Conservation (phyloP, 2,113 vertebrate species). For the Raja brachyura region DNA sequence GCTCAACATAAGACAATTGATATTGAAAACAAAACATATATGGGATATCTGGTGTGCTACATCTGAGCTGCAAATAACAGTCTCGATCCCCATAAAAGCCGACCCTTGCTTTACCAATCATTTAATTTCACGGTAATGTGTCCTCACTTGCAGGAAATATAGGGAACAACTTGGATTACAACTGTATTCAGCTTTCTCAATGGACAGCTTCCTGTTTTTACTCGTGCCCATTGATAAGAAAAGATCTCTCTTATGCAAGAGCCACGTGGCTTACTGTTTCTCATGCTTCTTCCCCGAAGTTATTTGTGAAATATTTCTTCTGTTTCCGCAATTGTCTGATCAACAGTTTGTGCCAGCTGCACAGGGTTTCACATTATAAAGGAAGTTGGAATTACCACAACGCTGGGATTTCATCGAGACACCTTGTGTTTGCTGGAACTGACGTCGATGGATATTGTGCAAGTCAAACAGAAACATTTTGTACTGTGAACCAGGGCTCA, state of each 20-base stretch:
- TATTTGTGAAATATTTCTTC: slow-evolving; percentile 60
- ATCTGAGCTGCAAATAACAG: not conserved
- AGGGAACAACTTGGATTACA: slow-evolving; percentile 48
- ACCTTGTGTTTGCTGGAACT: not conserved
- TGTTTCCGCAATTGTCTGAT: slow-evolving; percentile 58
- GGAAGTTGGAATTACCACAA: slow-evolving; percentile 42
- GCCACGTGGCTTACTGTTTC: slow-evolving; percentile 54
- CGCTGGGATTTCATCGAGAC: not conserved
- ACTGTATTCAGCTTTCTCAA: slow-evolving; percentile 46
- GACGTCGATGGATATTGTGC: not conserved
- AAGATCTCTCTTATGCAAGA: slow-evolving; percentile 46
- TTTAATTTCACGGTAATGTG: slow-evolving; percentile 39
- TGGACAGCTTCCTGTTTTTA: slow-evolving; percentile 45
- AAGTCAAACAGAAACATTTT: not conserved
- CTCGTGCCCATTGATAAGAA: slow-evolving; percentile 47
- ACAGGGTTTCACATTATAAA: slow-evolving; percentile 50
- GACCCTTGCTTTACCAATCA: not conserved
- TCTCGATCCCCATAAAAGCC: not conserved
- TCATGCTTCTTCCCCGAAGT: slow-evolving; percentile 56
- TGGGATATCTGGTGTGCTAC: not conserved
- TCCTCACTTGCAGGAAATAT: slow-evolving; percentile 49
- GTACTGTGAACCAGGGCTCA: not conserved
- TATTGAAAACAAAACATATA: not conserved
- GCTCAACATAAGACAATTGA: not conserved
- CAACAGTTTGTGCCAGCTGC: slow-evolving; percentile 53